phyloP scores from a whole-genome alignment of 2,797 vertebrate species.

The Darevskia nairensis region DNA sequence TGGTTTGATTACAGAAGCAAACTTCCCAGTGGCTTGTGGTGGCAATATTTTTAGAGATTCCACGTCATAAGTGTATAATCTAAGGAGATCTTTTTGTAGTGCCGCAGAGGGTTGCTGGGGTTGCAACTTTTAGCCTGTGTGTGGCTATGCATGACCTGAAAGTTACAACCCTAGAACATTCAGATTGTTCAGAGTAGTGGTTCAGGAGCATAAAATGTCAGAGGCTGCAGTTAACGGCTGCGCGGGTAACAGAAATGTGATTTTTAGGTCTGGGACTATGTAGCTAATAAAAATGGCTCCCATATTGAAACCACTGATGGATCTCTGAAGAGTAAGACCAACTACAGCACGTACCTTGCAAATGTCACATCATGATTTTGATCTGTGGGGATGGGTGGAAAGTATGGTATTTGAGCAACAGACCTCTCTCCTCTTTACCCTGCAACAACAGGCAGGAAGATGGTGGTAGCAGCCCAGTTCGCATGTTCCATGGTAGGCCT shows the following conservation, averaged over 20 bases:
- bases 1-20: not conserved
- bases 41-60: not conserved
- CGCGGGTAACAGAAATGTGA: not conserved
- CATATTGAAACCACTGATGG: not conserved
- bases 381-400: not conserved
- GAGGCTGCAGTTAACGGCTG: not conserved
- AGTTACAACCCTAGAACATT: not conserved
- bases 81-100: not conserved
- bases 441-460: not conserved
- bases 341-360: not conserved
- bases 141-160: not conserved
- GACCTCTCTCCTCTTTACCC: not conserved
- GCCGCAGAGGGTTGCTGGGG: not conserved
- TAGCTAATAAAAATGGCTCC: not conserved
- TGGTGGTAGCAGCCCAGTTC: not conserved
- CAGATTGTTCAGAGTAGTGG: not conserved
- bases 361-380: not conserved
- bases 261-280: not conserved
- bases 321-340: too few species aligned
- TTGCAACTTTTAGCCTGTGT: not conserved
- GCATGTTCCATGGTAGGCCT: not conserved
- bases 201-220: not conserved
- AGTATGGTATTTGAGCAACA: not conserved
- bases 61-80: not conserved
- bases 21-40: conserved; percentile 15